Conservation (phyloP, 2,797 vertebrate genomes). For the Onychomys torridus region DNA sequence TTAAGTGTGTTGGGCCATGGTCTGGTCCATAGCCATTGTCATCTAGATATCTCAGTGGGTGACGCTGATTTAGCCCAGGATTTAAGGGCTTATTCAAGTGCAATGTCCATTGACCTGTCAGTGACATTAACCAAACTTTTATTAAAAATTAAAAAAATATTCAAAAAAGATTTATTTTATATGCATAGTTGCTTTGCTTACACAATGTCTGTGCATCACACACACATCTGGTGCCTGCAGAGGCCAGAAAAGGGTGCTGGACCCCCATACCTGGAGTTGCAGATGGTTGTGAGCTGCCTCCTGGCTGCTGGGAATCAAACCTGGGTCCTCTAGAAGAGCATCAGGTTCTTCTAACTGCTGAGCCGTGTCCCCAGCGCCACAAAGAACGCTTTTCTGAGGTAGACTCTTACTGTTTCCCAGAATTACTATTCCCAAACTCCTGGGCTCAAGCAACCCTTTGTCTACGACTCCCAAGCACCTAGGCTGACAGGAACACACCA, state of each 20-base stretch:
- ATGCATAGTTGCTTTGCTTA: not conserved
- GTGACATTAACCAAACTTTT: not conserved
- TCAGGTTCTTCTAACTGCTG: not conserved
- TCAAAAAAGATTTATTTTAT: not conserved
- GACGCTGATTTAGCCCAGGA: not conserved
- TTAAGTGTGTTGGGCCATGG: no score
- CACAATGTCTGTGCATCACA: not conserved
- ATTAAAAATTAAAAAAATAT: not conserved
- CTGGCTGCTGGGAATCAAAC: not conserved
- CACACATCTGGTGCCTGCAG: not conserved
- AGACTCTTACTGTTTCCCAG: not conserved
- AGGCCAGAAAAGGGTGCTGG: not conserved
- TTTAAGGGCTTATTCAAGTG: not conserved
- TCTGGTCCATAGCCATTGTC: not conserved
- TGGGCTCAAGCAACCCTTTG: not conserved
- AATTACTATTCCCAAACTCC: not conserved
- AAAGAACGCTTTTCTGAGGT: not conserved
- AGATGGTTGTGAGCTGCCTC: not conserved
- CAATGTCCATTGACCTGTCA: not conserved
- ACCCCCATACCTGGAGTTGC: not conserved
- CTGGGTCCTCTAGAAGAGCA: not conserved
- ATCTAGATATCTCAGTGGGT: not conserved
- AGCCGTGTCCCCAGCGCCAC: not conserved
- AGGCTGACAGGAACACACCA: not conserved
- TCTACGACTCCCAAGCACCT: no score